phyloP scores from a whole-genome alignment of 2,888 invertebrate genomes.

The Eupithecia exiguata region DNA sequence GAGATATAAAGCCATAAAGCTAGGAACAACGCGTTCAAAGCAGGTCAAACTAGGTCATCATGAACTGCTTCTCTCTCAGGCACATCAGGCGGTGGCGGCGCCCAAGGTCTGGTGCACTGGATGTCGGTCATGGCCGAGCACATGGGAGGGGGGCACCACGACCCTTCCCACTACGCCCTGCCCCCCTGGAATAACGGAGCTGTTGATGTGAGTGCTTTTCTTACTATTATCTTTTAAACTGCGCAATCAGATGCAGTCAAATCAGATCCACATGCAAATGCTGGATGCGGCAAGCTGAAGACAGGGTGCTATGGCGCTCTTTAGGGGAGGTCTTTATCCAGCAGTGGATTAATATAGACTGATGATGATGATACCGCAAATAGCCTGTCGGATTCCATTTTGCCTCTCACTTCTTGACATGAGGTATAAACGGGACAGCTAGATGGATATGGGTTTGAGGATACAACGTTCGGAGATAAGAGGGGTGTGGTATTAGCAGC shows the following conservation, averaged over 20 bases:
- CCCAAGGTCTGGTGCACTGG: constrained; percentile 95
- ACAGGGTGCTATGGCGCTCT: too few relatives aligned
- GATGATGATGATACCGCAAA: background rate
- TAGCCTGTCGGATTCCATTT: too few relatives aligned
- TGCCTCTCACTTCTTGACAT: too few relatives aligned
- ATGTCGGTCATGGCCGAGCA: constrained; percentile 99
- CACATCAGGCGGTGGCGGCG: constrained; percentile 85
- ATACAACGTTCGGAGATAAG: too few relatives aligned
- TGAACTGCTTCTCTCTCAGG: constrained; percentile 50
- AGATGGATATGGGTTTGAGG: too few relatives aligned
- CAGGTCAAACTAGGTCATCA: background rate
- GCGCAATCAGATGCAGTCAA: too few relatives aligned
- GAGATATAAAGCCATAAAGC: background rate
- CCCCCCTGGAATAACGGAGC: constrained; percentile 83
- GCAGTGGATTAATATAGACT: too few relatives aligned
- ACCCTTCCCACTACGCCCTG: constrained; percentile 87
- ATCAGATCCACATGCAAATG: too few relatives aligned
- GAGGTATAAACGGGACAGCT: too few relatives aligned
- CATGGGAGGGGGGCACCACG: constrained; percentile 93
- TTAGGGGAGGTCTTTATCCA: too few relatives aligned
- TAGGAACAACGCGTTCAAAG: background rate
- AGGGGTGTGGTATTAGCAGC: too few relatives aligned
- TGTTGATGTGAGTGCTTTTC: constrained; percentile 84
- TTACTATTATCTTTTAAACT: background rate
- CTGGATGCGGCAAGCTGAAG: too few relatives aligned